Percentiles rank a stretch among this genome's conserved stretches.
phyloP scores from a whole-genome alignment of 1,140 invertebrate genomes.

The Plectrocnemia conspersa region DNA sequence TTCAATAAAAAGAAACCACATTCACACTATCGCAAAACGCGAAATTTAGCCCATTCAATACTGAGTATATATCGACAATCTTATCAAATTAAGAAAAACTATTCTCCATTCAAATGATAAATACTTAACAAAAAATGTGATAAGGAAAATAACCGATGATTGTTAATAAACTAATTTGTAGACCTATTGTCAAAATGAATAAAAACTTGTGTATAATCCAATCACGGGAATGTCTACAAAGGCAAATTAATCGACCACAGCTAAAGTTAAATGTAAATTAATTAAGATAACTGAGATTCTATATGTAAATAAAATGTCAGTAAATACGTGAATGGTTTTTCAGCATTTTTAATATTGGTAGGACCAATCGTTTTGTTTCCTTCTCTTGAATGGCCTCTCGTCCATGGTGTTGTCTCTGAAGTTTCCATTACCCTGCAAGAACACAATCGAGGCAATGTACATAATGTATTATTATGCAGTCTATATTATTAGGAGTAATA shows the following conservation, averaged over 20 bases:
- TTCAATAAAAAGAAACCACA: no score
- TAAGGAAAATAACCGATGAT: no score
- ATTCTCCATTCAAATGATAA: no score
- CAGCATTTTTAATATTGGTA: conserved; percentile 28
- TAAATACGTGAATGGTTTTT: no score
- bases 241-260: conserved; percentile 3
- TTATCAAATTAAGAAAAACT: no score
- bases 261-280: not conserved
- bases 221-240: no score
- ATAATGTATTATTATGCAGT: conserved; percentile 3
- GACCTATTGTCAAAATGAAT: not conserved
- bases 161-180: not conserved
- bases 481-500: no score
- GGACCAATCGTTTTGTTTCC: conserved; percentile 34
- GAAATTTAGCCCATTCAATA: no score
- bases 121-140: no score
- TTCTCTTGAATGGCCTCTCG: conserved; percentile 29
- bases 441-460: not conserved
- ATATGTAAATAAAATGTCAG: not conserved
- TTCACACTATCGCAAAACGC: no score
- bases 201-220: not conserved
- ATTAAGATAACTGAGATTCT: not conserved
- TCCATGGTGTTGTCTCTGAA: conserved; percentile 26
- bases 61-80: no score
- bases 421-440: conserved; percentile 30